These are phyloP conservation scores for Bubalus kerabau DNA, from an alignment of 2,113 vertebrate species.

Conservation along the genomic window DNA sequence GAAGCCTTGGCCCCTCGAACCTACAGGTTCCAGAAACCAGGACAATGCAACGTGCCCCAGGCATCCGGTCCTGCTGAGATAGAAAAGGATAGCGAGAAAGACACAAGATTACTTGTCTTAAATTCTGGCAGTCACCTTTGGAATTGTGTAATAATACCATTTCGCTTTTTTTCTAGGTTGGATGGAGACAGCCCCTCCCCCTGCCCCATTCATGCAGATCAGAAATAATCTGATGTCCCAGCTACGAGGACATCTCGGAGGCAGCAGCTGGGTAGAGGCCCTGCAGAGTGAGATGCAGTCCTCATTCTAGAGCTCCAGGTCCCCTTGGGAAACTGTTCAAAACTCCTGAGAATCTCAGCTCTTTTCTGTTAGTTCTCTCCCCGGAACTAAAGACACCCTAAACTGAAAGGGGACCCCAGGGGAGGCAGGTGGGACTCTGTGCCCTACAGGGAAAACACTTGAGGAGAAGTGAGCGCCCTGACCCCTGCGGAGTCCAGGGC, in stretches of 20 bases:
- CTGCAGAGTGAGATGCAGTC: neutral
- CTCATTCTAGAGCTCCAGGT: accelerated
- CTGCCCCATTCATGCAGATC: neutral
- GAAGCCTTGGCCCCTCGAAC: neutral
- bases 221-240: neutral
- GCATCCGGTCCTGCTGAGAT: neutral
- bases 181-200: neutral
- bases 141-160: neutral
- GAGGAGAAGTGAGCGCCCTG: neutral
- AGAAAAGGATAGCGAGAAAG: neutral
- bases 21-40: accelerated
- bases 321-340: neutral
- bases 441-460: accelerated
- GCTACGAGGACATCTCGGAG: neutral
- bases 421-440: accelerated
- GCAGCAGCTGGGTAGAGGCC: too few relatives aligned
- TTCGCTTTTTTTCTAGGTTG: neutral
- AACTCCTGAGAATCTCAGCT: neutral
- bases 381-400: neutral
- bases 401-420: accelerated
- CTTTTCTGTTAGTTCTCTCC: accelerated
- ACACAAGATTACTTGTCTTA: neutral
- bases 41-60: accelerated
- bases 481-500: accelerated
- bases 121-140: neutral